Percentiles rank a stretch among this genome's conserved stretches.
Conservation (phyloP, 2,113 vertebrate genomes). For the Actenoides hombroni region DNA sequence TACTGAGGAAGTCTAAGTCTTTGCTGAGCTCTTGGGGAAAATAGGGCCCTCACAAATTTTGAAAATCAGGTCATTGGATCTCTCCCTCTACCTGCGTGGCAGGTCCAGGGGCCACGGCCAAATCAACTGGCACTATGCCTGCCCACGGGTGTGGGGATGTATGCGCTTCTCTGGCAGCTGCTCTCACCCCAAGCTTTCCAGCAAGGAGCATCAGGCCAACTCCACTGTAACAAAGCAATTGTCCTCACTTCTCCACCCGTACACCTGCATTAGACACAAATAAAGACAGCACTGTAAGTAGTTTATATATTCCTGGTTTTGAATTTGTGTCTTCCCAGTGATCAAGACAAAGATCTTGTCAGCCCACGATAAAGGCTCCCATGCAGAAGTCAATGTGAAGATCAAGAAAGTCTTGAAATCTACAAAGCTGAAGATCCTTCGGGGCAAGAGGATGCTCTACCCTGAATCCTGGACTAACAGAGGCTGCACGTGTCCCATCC, state of each 20-base stretch:
- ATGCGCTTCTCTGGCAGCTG: fast-evolving
- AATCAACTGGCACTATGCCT: neutral
- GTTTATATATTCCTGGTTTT: conserved; percentile 1
- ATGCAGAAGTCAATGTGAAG: conserved; percentile 95
- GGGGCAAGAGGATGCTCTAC: conserved; percentile 86
- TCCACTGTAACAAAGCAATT: neutral
- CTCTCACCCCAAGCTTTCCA: neutral
- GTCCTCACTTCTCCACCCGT: neutral
- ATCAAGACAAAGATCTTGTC: conserved; percentile 93
- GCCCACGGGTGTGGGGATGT: neutral
- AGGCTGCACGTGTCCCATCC: conserved; percentile 96
- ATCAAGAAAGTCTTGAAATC: conserved; percentile 94
- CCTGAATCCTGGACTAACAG: conserved; percentile 96
- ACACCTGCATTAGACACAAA: neutral
- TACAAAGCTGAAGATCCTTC: conserved; percentile 86
- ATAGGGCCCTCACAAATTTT: neutral
- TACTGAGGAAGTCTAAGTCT: neutral
- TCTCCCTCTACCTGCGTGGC: fast-evolving
- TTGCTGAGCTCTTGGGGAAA: neutral
- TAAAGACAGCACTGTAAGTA: neutral
- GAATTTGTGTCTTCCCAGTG: conserved; percentile 75
- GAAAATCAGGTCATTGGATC: neutral
- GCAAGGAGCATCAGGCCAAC: neutral
- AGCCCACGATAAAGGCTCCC: conserved; percentile 95
- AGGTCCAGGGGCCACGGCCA: neutral